Conservation (phyloP, 2,113 vertebrate species). For the Callipepla californica region DNA sequence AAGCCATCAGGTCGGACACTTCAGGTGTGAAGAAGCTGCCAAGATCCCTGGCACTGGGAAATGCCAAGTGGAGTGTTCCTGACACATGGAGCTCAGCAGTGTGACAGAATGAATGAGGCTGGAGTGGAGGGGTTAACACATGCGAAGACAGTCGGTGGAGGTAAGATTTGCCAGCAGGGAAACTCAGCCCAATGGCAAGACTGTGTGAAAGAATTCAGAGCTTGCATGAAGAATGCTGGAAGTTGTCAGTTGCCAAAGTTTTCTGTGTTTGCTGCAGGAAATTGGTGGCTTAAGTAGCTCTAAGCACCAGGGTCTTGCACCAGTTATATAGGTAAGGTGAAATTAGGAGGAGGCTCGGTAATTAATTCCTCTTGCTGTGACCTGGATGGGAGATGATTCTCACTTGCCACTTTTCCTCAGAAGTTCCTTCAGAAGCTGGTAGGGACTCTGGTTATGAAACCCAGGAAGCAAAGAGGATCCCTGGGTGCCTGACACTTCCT, state of each 20-base stretch:
- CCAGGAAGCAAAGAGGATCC: slow-evolving; percentile 78
- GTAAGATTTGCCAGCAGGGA: not conserved
- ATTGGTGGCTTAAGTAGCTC: slow-evolving; percentile 14
- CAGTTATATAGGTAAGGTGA: slow-evolving; percentile 41
- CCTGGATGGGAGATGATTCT: slow-evolving; percentile 64
- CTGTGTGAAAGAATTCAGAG: not conserved
- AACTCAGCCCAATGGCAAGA: fast-evolving
- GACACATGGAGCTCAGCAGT: not conserved
- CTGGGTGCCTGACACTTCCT: slow-evolving; percentile 79
- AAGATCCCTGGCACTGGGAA: slow-evolving; percentile 2
- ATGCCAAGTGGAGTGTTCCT: slow-evolving; percentile 36
- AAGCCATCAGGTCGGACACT: not conserved
- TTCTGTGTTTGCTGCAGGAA: slow-evolving; percentile 19
- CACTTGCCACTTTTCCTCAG: slow-evolving; percentile 72
- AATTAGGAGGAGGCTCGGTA: slow-evolving; percentile 44
- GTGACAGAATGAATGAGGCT: slow-evolving; percentile 10
- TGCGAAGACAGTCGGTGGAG: not conserved
- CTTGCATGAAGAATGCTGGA: not conserved
- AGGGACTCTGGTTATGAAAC: slow-evolving; percentile 75
- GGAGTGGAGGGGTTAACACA: not conserved
- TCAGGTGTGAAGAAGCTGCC: slow-evolving; percentile 13
- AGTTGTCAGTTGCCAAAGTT: slow-evolving; percentile 6
- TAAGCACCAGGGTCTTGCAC: slow-evolving; percentile 36
- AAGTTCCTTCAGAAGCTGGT: slow-evolving; percentile 75
- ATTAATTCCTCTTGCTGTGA: slow-evolving; percentile 70